phyloP scores from a whole-genome alignment of 1,140 invertebrate species.

The Cardiocondyla obscurior region DNA sequence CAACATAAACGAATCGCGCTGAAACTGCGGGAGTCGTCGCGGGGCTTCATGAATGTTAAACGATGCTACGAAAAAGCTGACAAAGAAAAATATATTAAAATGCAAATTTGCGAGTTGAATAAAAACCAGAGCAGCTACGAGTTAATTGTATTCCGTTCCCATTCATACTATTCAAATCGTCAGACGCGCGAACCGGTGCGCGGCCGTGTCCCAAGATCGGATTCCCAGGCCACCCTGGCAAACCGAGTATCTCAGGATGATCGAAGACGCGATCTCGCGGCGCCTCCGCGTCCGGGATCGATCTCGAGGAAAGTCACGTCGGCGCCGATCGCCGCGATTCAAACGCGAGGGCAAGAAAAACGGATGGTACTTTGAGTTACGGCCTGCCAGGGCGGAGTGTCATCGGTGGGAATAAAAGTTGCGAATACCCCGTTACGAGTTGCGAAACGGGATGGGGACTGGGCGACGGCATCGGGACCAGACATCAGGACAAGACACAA shows the following conservation, averaged over 20 bases:
- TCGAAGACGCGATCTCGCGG: background rate
- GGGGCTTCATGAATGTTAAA: background rate
- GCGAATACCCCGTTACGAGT: conserved; percentile 9
- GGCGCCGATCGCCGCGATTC: background rate
- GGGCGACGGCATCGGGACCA: conserved; percentile 19
- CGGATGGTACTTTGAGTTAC: conserved; percentile 15
- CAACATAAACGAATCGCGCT: background rate
- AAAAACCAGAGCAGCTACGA: conserved; percentile 16
- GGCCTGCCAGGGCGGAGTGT: conserved; percentile 12
- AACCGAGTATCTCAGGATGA: too few species aligned
- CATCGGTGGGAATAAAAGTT: conserved; percentile 52
- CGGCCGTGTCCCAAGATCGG: background rate
- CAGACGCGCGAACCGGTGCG: conserved; percentile 33
- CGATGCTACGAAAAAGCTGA: background rate
- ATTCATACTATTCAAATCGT: conserved; percentile 32
- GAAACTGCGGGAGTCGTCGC: background rate
- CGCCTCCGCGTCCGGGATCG: background rate
- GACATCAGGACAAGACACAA: conserved; percentile 43
- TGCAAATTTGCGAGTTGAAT: background rate
- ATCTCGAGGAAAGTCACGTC: background rate
- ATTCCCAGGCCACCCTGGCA: conserved; percentile 36
- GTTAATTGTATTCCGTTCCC: conserved; percentile 31
- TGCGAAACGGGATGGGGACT: conserved; percentile 8
- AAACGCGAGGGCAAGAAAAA: background rate
- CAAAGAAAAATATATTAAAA: background rate